phyloP scores from a whole-genome alignment of 2,888 invertebrate species.

The Drosophila anomalata region DNA sequence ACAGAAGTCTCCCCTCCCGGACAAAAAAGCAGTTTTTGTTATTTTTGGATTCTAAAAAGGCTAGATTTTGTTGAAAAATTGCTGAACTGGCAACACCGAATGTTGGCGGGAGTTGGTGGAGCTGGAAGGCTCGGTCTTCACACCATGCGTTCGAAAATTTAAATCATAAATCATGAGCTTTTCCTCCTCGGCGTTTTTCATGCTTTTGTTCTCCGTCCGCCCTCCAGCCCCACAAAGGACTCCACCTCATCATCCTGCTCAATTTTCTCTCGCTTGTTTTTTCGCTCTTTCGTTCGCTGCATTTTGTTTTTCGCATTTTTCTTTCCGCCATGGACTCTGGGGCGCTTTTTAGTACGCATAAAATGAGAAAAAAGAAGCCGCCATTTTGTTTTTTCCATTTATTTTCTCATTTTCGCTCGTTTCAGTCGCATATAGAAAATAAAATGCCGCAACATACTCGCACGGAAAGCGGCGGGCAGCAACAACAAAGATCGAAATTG shows the following conservation, averaged over 20 bases:
- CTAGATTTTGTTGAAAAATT: slow-evolving; percentile 26
- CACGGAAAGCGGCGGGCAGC: slow-evolving; percentile 32
- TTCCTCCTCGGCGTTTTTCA: slow-evolving; percentile 75
- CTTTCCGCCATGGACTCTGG: slow-evolving; percentile 63
- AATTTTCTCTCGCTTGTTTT: slow-evolving; percentile 32
- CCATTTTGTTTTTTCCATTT: slow-evolving; percentile 81
- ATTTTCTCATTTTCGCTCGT: slow-evolving; percentile 71
- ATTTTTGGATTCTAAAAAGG: not conserved
- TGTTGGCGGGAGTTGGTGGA: slow-evolving; percentile 32
- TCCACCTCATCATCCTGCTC: slow-evolving; percentile 2
- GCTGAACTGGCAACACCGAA: slow-evolving; percentile 25
- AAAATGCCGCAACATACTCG: slow-evolving; percentile 71
- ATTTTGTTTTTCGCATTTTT: slow-evolving; percentile 77
- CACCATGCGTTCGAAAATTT: slow-evolving; percentile 73
- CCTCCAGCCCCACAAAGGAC: slow-evolving; percentile 5
- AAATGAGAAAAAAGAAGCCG: slow-evolving; percentile 75
- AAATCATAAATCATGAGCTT: slow-evolving; percentile 83
- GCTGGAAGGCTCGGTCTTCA: slow-evolving; percentile 56
- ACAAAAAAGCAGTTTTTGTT: not conserved
- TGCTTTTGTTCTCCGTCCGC: slow-evolving; percentile 48
- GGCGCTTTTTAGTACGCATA: slow-evolving; percentile 78
- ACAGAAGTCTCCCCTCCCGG: not conserved
- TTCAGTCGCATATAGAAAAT: slow-evolving; percentile 74
- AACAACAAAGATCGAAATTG: slow-evolving; percentile 48
- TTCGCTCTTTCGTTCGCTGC: slow-evolving; percentile 49